These are phyloP conservation scores for Drosophila bocqueti DNA, from an alignment of 1,140 invertebrate species.

Conservation along the genomic window DNA sequence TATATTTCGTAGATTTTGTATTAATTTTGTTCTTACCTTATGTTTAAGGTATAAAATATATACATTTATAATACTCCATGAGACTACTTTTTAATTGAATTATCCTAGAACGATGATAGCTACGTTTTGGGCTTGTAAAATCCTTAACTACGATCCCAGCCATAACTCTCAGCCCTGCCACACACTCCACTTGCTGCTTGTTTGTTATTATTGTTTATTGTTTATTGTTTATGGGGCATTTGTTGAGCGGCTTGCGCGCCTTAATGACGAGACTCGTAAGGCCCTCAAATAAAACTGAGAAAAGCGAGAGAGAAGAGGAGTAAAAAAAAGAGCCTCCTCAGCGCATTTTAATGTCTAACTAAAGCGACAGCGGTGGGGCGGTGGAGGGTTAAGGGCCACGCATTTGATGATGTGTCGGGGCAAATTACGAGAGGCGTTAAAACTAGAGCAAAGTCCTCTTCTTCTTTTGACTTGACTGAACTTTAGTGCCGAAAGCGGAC, in stretches of 20 bases:
- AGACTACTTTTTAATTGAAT: not conserved
- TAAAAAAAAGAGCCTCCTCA: conserved; percentile 39
- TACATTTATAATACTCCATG: not conserved
- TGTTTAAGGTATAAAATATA: not conserved
- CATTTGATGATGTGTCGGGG: conserved; percentile 70
- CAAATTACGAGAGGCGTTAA: conserved; percentile 75
- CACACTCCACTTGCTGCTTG: conserved; percentile 28
- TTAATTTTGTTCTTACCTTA: not conserved
- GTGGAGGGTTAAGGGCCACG: conserved; percentile 9
- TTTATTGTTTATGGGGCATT: conserved; percentile 56
- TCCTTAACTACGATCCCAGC: not conserved
- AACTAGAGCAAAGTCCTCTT: conserved; percentile 70
- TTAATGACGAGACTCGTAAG: conserved; percentile 56
- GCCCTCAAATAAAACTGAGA: conserved; percentile 30
- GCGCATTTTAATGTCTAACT: conserved; percentile 58
- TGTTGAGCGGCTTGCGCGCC: conserved; percentile 48
- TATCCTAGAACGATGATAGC: not conserved
- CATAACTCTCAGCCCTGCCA: conserved; percentile 18
- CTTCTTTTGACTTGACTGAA: conserved; percentile 42
- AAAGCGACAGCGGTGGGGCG: conserved; percentile 4
- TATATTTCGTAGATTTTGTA: not conserved
- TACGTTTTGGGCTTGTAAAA: conserved; percentile 1
- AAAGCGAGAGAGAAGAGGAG: conserved; percentile 2
- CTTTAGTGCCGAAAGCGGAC: conserved; percentile 58
- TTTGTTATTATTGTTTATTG: conserved; percentile 42